Conservation (phyloP, 2,888 invertebrate genomes). For the Formica aserva region DNA sequence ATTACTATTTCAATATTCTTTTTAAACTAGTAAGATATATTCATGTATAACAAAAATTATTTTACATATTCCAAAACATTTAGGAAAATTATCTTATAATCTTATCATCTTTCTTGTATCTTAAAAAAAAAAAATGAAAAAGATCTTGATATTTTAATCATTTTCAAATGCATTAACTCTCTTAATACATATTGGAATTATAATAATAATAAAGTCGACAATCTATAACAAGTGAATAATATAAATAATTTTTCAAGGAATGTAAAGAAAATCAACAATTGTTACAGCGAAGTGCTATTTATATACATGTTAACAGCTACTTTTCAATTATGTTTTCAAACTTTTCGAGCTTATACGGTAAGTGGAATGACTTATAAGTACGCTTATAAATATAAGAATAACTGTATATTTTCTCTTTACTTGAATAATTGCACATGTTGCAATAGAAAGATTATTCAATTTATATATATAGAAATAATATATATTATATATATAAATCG, state of each 20-base stretch:
- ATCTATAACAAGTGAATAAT: background rate
- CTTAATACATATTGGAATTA: background rate
- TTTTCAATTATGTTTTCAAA: slow-evolving; percentile 56
- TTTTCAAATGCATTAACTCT: too few species aligned
- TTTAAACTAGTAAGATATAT: too few species aligned
- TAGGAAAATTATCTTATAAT: too few species aligned
- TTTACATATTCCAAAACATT: too few species aligned
- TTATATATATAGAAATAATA: too few species aligned
- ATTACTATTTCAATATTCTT: too few species aligned
- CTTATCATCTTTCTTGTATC: too few species aligned
- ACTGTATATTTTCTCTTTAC: too few species aligned
- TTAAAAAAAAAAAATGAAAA: too few species aligned
- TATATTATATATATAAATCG: background rate
- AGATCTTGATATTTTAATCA: too few species aligned
- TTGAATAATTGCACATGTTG: background rate
- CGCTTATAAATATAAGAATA: too few species aligned
- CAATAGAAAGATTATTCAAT: background rate
- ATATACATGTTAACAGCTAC: slow-evolving; percentile 71
- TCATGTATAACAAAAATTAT: too few species aligned
- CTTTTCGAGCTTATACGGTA: slow-evolving; percentile 22
- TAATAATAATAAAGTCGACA: background rate
- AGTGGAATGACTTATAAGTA: background rate
- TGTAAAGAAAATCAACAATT: slow-evolving; percentile 63
- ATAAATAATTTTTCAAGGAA: slow-evolving; percentile 20
- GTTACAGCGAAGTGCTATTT: slow-evolving; percentile 69